Conservation (phyloP, 2,113 vertebrate genomes). For the Salvelinus alpinus region DNA sequence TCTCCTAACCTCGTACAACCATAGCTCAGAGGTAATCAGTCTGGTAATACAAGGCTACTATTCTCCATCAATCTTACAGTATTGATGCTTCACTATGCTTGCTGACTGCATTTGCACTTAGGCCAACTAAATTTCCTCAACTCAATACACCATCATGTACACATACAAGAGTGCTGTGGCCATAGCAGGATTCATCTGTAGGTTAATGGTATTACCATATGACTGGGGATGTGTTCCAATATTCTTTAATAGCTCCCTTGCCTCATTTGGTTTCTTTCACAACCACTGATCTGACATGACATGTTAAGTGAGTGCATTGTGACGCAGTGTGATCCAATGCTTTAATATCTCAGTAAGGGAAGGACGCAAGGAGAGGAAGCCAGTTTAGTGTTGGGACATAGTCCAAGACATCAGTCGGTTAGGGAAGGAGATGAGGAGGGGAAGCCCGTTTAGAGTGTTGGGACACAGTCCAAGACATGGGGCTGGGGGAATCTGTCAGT, state of each 20-base stretch:
- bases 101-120: too few relatives aligned
- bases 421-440: neutral
- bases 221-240: neutral
- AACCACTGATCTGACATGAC: neutral
- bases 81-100: too few relatives aligned
- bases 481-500: slow-evolving; percentile 14
- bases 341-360: slow-evolving; percentile 39
- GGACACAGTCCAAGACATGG: slow-evolving; percentile 39
- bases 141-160: too few relatives aligned
- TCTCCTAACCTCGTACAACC: too few relatives aligned
- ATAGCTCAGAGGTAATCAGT: too few relatives aligned
- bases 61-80: too few relatives aligned
- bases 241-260: neutral
- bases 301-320: neutral
- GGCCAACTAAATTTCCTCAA: too few relatives aligned
- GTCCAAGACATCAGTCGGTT: slow-evolving; percentile 25
- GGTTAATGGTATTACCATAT: neutral
- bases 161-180: too few relatives aligned
- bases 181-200: neutral
- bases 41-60: too few relatives aligned
- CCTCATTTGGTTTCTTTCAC: neutral
- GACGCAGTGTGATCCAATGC: neutral
- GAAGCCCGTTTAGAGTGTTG: slow-evolving; percentile 25
- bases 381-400: slow-evolving; percentile 32
- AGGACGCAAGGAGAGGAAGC: neutral